These are phyloP conservation scores for Siniperca obscura DNA, from an alignment of 2,797 vertebrate genomes.

Conservation along the genomic window DNA sequence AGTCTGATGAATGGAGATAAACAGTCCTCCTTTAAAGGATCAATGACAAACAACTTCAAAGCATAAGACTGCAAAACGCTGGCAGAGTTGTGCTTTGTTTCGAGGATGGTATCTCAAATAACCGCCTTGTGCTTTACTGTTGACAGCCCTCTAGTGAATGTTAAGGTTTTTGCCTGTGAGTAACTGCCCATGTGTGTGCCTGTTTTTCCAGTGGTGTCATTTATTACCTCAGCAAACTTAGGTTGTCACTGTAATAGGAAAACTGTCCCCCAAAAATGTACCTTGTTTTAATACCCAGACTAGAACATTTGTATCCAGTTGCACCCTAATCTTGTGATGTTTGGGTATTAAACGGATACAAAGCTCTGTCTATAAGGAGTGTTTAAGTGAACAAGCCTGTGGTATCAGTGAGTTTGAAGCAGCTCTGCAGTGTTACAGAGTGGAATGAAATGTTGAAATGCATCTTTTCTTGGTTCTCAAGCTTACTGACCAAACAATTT, in stretches of 20 bases:
- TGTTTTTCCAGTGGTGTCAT: conserved; percentile 58
- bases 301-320: conserved; percentile 10
- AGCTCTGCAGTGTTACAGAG: conserved; percentile 2
- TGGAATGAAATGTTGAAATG: conserved; percentile 4
- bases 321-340: background rate
- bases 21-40: conserved; percentile 16
- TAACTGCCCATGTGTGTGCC: conserved; percentile 64
- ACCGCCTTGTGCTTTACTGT: conserved; percentile 60
- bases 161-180: conserved; percentile 69
- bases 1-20: background rate
- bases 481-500: background rate
- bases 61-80: conserved; percentile 13
- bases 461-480: conserved; percentile 3
- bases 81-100: conserved; percentile 29
- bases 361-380: background rate
- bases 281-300: background rate
- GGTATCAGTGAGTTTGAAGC: background rate
- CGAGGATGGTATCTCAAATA: conserved; percentile 38
- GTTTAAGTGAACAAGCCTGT: background rate
- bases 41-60: conserved; percentile 4
- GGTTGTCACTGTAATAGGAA: conserved; percentile 34
- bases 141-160: conserved; percentile 67
- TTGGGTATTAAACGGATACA: background rate
- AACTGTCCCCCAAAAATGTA: background rate
- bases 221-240: conserved; percentile 68